phyloP scores from a whole-genome alignment of 2,113 vertebrate genomes.

The Penelope pileata region DNA sequence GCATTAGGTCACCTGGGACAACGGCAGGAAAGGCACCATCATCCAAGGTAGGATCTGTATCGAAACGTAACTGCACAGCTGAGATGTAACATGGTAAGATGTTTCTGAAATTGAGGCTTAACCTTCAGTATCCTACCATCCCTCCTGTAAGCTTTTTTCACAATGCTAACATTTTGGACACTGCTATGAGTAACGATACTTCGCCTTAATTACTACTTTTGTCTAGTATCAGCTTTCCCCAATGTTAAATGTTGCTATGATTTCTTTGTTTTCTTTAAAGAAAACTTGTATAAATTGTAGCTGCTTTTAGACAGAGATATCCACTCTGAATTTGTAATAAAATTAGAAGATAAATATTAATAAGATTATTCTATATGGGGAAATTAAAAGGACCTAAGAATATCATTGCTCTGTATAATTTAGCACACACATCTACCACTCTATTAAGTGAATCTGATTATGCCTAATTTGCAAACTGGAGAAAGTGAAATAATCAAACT shows the following conservation, averaged over 20 bases:
- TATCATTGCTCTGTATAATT: not conserved
- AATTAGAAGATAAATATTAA: slow-evolving; percentile 46
- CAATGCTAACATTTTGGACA: not conserved
- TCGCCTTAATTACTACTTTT: not conserved
- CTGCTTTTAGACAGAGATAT: slow-evolving; percentile 16
- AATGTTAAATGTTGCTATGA: not conserved
- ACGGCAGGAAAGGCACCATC: not conserved
- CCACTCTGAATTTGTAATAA: slow-evolving; percentile 14
- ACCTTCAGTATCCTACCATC: not conserved
- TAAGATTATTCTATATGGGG: slow-evolving; percentile 12
- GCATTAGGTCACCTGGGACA: not conserved
- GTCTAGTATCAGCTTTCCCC: not conserved
- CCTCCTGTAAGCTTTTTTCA: not conserved
- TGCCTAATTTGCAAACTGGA: not conserved
- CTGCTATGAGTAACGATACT: not conserved
- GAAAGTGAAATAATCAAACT: slow-evolving; percentile 24
- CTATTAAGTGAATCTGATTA: slow-evolving; percentile 23
- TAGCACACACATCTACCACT: not conserved
- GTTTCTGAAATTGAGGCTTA: not conserved
- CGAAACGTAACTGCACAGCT: not conserved
- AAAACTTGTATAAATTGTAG: not conserved
- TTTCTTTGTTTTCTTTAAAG: not conserved
- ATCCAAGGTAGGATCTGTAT: not conserved
- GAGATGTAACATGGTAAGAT: accelerated
- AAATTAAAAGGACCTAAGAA: slow-evolving; percentile 29